Percentiles rank a stretch among this genome's conserved stretches.
Conservation (phyloP, 2,888 invertebrate species). For the Cosmopolites sordidus region DNA sequence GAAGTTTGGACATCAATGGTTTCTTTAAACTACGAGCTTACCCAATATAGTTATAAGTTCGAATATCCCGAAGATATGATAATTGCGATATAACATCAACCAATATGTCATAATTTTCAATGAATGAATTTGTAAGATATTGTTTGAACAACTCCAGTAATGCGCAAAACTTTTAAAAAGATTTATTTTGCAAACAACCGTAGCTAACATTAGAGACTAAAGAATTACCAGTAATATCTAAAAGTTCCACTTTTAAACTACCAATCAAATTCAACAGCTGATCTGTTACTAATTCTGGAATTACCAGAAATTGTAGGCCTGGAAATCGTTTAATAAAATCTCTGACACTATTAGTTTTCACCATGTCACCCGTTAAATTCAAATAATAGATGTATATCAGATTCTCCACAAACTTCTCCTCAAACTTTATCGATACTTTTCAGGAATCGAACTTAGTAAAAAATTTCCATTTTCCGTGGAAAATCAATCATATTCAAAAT, state of each 20-base stretch:
- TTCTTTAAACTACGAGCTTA: conserved; percentile 8
- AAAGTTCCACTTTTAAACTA: conserved; percentile 54
- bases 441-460: conserved; percentile 18
- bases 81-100: conserved; percentile 9
- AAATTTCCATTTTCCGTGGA: too few species aligned
- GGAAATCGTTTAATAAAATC: conserved; percentile 45
- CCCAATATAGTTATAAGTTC: conserved; percentile 15
- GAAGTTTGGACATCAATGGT: conserved; percentile 13
- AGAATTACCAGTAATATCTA: conserved; percentile 61
- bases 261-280: conserved; percentile 58
- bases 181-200: conserved; percentile 6
- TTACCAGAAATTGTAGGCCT: conserved; percentile 57
- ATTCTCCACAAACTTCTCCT: conserved; percentile 51
- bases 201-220: conserved; percentile 8
- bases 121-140: background rate
- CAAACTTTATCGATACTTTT: conserved; percentile 15
- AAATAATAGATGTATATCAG: conserved; percentile 57
- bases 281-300: conserved; percentile 64
- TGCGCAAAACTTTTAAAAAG: too few species aligned
- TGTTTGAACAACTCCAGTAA: too few species aligned
- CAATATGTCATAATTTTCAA: conserved; percentile 6
- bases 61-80: conserved; percentile 20
- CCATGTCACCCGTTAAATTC: conserved; percentile 67
- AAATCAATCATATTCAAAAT: too few species aligned
- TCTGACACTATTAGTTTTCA: conserved; percentile 57